These are phyloP conservation scores for Addax nasomaculatus DNA, from an alignment of 2,113 vertebrate species.

Conservation along the genomic window DNA sequence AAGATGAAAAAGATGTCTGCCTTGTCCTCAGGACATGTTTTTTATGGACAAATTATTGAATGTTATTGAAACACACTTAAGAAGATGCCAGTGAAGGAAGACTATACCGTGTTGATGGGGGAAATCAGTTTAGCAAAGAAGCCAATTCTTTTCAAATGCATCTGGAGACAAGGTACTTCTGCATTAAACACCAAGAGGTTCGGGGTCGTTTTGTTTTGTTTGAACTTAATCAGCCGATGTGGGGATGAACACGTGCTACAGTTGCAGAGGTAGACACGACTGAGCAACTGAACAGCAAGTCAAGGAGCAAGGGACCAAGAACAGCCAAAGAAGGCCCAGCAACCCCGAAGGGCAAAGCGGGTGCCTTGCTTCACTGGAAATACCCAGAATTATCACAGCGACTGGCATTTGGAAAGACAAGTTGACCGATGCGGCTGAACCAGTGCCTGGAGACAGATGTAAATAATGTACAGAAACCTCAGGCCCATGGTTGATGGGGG, in stretches of 20 bases:
- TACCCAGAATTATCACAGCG: accelerated
- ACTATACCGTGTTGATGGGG: background rate
- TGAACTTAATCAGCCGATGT: background rate
- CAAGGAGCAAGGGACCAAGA: background rate
- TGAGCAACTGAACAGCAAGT: background rate
- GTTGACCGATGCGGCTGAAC: background rate
- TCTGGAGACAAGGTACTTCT: background rate
- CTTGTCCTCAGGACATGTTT: background rate
- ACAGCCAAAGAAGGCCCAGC: background rate
- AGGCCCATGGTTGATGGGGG: background rate
- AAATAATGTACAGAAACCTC: too few species aligned
- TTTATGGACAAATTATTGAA: background rate
- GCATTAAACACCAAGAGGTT: background rate
- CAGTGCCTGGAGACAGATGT: background rate
- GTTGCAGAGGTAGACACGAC: background rate
- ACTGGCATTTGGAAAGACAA: background rate
- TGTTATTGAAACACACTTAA: background rate
- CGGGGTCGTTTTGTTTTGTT: background rate
- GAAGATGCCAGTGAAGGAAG: background rate
- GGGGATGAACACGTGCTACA: background rate
- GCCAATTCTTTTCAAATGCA: background rate
- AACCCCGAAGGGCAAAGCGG: accelerated
- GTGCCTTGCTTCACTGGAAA: background rate
- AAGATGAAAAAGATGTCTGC: background rate
- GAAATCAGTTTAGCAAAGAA: background rate